Conservation (phyloP, 2,113 vertebrate genomes). For the Eupsittula cactorum region DNA sequence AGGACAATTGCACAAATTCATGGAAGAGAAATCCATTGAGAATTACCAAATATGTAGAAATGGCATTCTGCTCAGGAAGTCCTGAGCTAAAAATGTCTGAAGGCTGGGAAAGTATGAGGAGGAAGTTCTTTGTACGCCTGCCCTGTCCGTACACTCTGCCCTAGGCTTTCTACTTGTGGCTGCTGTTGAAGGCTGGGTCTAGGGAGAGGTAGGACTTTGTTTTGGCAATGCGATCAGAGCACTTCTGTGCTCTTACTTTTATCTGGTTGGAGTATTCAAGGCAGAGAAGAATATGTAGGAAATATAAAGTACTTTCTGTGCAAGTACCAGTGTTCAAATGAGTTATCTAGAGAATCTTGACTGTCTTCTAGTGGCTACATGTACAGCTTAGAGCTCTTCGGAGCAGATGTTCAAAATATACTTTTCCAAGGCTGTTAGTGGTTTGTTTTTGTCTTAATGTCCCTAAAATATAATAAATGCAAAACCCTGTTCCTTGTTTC, state of each 20-base stretch:
- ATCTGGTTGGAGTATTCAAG: neutral
- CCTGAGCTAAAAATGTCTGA: constrained; percentile 51
- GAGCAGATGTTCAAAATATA: neutral
- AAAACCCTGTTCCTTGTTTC: neutral
- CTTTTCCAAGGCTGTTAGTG: neutral
- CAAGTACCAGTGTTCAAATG: neutral
- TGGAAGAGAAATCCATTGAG: constrained; percentile 28
- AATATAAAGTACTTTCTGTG: neutral
- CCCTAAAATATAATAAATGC: neutral
- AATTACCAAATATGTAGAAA: constrained; percentile 66
- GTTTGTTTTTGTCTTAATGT: neutral
- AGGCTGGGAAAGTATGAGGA: constrained; percentile 58
- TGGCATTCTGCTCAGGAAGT: constrained; percentile 56
- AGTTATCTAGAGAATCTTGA: neutral
- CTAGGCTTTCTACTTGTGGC: neutral
- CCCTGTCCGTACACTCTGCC: neutral
- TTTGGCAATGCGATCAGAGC: neutral
- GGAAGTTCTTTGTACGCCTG: neutral
- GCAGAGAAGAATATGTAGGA: neutral
- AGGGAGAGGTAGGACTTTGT: neutral
- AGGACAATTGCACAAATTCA: constrained; percentile 37
- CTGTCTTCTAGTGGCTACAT: neutral
- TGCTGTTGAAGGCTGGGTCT: neutral
- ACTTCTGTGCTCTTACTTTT: neutral
- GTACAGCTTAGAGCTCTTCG: neutral